These are phyloP conservation scores for Scolopax bukidnonensis DNA, from an alignment of 2,797 vertebrate genomes.

Conservation along the genomic window DNA sequence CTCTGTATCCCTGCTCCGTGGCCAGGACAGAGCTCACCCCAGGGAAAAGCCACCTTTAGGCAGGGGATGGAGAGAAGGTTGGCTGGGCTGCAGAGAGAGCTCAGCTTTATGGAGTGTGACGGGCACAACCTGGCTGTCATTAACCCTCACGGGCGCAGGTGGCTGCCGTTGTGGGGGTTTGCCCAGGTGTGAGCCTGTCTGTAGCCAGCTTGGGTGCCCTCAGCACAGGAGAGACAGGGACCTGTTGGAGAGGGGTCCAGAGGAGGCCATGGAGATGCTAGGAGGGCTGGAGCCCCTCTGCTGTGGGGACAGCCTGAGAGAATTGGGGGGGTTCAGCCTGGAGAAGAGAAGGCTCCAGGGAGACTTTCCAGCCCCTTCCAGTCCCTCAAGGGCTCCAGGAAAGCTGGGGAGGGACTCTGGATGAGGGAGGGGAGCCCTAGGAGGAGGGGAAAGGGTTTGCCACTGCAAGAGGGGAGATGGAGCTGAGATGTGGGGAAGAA, in stretches of 20 bases:
- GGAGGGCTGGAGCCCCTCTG: background rate
- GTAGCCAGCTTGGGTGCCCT: background rate
- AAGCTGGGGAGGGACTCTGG: background rate
- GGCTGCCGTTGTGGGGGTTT: background rate
- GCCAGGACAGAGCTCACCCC: background rate
- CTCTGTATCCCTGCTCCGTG: background rate
- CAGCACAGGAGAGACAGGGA: background rate
- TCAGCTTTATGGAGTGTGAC: background rate
- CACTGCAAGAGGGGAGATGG: no score
- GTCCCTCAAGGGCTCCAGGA: background rate
- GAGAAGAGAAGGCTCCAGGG: background rate
- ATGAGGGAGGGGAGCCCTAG: no score
- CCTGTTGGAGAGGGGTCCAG: background rate
- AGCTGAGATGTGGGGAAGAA: no score
- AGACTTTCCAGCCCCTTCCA: background rate
- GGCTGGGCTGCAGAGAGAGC: background rate
- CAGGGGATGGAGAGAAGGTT: background rate
- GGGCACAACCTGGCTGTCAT: background rate
- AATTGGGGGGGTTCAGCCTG: background rate
- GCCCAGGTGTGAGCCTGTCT: background rate
- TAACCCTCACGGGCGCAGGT: background rate
- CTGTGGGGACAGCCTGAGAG: background rate
- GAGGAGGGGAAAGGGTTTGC: no score
- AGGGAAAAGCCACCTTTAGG: background rate
- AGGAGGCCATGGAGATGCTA: background rate